These are phyloP conservation scores for Zoanthus sociatus DNA, from an alignment of 92 coral and sea anemone species.

Conservation along the genomic window DNA sequence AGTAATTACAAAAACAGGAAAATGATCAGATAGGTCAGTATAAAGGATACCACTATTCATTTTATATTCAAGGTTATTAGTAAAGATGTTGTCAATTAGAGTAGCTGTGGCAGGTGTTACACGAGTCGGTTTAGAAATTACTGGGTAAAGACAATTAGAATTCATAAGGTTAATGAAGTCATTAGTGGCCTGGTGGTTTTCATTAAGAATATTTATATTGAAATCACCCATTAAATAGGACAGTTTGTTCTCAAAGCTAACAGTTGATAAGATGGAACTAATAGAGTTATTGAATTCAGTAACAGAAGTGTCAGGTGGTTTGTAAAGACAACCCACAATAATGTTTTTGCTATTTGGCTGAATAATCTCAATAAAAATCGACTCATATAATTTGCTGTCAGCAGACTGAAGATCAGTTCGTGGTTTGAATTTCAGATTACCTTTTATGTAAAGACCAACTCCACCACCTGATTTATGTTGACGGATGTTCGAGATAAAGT, in stretches of 20 bases:
- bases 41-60: conserved; percentile 43
- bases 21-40: conserved; percentile 48
- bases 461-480: conserved; percentile 49
- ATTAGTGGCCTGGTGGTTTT: conserved; percentile 10
- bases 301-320: conserved; percentile 47
- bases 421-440: conserved; percentile 39
- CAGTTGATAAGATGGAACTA: conserved; percentile 21
- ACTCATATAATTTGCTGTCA: conserved; percentile 37
- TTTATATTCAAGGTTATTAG: conserved; percentile 16
- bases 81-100: conserved; percentile 18
- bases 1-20: conserved; percentile 42
- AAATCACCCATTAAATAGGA: conserved; percentile 34
- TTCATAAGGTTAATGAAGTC: background rate
- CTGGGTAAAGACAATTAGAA: conserved; percentile 10
- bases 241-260: conserved; percentile 29
- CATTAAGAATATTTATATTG: conserved; percentile 22
- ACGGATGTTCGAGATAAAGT: conserved; percentile 31
- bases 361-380: conserved; percentile 42
- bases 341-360: conserved; percentile 41
- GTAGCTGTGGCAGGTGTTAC: background rate
- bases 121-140: conserved; percentile 25
- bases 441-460: conserved; percentile 35
- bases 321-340: conserved; percentile 46
- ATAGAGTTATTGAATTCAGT: conserved; percentile 32
- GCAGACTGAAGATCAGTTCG: conserved; percentile 36